phyloP scores from a whole-genome alignment of 2,113 vertebrate genomes.

The Solea senegalensis region DNA sequence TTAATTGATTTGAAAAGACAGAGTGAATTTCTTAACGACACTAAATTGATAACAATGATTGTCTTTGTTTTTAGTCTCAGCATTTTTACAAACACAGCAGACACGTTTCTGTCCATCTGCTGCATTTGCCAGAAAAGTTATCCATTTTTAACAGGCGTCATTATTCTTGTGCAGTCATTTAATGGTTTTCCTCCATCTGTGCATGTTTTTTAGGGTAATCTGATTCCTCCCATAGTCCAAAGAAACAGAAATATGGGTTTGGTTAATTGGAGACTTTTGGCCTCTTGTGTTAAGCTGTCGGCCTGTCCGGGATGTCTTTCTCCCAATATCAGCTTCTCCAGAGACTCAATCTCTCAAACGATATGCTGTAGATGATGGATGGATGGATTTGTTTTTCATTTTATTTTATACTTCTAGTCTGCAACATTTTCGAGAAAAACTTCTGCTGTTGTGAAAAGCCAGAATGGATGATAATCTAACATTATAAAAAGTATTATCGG shows the following conservation, averaged over 20 bases:
- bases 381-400: background rate
- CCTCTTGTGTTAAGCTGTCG: too few relatives aligned
- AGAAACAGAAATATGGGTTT: too few relatives aligned
- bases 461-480: background rate
- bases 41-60: constrained; percentile 1
- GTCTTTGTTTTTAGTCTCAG: constrained; percentile 15
- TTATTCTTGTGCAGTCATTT: constrained; percentile 33
- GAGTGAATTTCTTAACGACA: constrained; percentile 12
- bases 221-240: too few relatives aligned
- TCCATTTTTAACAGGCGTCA: constrained; percentile 25
- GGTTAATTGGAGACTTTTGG: background rate
- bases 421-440: background rate
- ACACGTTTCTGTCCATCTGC: constrained; percentile 33
- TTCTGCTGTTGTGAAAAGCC: background rate
- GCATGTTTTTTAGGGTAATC: too few relatives aligned
- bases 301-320: background rate
- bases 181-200: constrained; percentile 24
- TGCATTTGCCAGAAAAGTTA: constrained; percentile 37
- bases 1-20: constrained; percentile 1
- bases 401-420: background rate
- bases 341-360: background rate
- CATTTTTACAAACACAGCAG: constrained; percentile 19
- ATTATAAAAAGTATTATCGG: background rate
- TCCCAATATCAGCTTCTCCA: background rate
- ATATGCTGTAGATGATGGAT: background rate